Evolutionary conservation across 2,888 invertebrate genomes (phyloP).

Genomic region (Anoplius nigerrimus): DNA sequence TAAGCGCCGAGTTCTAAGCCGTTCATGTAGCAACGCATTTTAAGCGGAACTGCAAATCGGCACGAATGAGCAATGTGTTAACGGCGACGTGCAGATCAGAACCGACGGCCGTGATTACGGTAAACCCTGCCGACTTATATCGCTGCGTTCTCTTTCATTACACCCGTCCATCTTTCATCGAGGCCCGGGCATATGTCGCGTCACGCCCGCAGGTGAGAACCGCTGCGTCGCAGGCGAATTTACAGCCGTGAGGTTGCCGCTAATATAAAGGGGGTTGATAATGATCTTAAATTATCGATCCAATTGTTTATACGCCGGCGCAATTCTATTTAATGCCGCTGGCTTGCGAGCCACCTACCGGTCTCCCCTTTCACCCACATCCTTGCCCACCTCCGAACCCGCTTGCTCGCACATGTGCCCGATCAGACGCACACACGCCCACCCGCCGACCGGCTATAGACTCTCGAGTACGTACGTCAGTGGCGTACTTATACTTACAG

Average conservation of each 20-base stretch:
- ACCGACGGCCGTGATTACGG: background rate
- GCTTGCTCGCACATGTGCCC: constrained; percentile 26
- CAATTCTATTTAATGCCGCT: constrained; percentile 70
- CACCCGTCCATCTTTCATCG: background rate
- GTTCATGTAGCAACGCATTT: too few relatives aligned
- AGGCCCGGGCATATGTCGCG: background rate
- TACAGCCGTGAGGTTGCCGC: constrained; percentile 65
- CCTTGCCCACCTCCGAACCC: constrained; percentile 2
- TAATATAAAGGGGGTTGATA: constrained; percentile 72
- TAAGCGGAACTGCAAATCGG: too few relatives aligned
- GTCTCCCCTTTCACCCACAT: constrained; percentile 18
- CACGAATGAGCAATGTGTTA: background rate
- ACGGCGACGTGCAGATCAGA: background rate
- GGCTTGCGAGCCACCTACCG: constrained; percentile 53
- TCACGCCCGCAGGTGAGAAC: constrained; percentile 53
- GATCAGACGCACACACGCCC: constrained; percentile 10
- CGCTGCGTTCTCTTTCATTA: background rate
- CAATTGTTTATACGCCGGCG: constrained; percentile 73
- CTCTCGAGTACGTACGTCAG: constrained; percentile 4
- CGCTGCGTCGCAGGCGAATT: constrained; percentile 62
- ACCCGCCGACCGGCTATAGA: constrained; percentile 6
- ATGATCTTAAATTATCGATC: constrained; percentile 74
- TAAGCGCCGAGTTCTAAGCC: too few relatives aligned
- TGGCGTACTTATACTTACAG: constrained; percentile 37
- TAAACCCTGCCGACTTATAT: background rate